Evolutionary conservation across 1,140 invertebrate genomes (phyloP).

Genomic region (Gonatopus flavifemur): DNA sequence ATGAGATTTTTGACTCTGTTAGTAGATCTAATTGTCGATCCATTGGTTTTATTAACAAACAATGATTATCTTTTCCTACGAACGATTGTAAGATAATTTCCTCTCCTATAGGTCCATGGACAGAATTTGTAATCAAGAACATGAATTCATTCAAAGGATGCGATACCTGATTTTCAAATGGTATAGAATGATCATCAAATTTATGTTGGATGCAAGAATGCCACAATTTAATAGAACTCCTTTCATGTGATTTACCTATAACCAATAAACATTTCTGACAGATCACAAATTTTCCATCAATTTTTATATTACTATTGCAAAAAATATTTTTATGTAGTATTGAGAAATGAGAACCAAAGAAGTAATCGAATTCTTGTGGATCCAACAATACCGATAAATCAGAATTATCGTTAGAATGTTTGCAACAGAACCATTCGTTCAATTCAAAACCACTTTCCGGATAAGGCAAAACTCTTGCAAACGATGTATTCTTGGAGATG

Average conservation of each 20-base stretch:
- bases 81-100: slow-evolving; percentile 41
- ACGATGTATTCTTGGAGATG: slow-evolving; percentile 35
- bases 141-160: slow-evolving; percentile 47
- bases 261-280: slow-evolving; percentile 46
- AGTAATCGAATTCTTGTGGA: slow-evolving; percentile 42
- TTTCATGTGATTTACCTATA: slow-evolving; percentile 33
- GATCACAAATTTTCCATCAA: slow-evolving; percentile 25
- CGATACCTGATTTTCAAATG: slow-evolving; percentile 17
- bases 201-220: slow-evolving; percentile 42
- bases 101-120: slow-evolving; percentile 33
- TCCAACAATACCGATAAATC: slow-evolving; percentile 25
- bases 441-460: slow-evolving; percentile 46
- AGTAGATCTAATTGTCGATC: slow-evolving; percentile 45
- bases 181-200: slow-evolving; percentile 2
- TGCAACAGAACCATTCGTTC: slow-evolving; percentile 52
- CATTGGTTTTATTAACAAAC: slow-evolving; percentile 45
- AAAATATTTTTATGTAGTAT: slow-evolving; percentile 37
- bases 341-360: slow-evolving; percentile 43
- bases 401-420: slow-evolving; percentile 26
- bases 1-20: slow-evolving; percentile 25
- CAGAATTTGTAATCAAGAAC: slow-evolving; percentile 33
- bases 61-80: slow-evolving; percentile 35
- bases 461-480: slow-evolving; percentile 44
- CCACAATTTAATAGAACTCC: slow-evolving; percentile 45
- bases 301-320: slow-evolving; percentile 31